A percentile compares a stretch with the other conserved stretches of the same genome.
phyloP scores from a whole-genome alignment of 2,113 vertebrate species.

The Podarcis raffonei region DNA sequence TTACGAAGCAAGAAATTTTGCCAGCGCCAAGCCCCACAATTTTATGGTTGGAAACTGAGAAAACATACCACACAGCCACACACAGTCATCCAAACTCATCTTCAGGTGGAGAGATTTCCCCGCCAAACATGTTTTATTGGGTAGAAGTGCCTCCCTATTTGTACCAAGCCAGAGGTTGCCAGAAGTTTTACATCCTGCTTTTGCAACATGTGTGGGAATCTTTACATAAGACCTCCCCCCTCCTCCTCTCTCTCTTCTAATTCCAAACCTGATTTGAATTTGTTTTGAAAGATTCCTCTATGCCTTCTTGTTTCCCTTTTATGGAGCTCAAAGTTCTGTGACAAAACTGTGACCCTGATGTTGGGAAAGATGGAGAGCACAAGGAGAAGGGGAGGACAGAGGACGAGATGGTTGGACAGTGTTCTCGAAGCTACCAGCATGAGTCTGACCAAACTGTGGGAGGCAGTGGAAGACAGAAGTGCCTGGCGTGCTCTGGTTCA shows the following conservation, averaged over 20 bases:
- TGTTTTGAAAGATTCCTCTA: constrained; percentile 39
- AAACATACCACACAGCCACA: not conserved
- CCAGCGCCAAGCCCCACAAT: constrained; percentile 66
- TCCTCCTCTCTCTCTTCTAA: constrained; percentile 31
- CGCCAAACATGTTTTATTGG: constrained; percentile 80
- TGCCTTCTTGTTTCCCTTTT: not conserved
- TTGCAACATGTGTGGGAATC: constrained; percentile 68
- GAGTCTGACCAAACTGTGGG: too few species aligned
- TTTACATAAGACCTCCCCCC: constrained; percentile 48
- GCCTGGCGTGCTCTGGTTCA: too few species aligned
- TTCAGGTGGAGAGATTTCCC: constrained; percentile 69
- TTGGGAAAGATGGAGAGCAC: too few species aligned
- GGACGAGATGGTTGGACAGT: too few species aligned
- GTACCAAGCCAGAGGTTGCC: constrained; percentile 61
- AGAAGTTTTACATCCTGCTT: constrained; percentile 69
- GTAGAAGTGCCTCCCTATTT: constrained; percentile 79
- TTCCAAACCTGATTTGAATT: constrained; percentile 61
- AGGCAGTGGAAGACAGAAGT: too few species aligned
- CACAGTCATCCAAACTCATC: constrained; percentile 70
- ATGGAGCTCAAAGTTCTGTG: not conserved
- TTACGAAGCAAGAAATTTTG: constrained; percentile 61
- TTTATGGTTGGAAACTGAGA: constrained; percentile 64
- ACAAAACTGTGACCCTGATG: too few species aligned
- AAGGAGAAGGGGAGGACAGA: too few species aligned
- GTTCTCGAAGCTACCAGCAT: too few species aligned